Conservation (phyloP, 1,140 invertebrate species). For the Drusus annulatus region DNA sequence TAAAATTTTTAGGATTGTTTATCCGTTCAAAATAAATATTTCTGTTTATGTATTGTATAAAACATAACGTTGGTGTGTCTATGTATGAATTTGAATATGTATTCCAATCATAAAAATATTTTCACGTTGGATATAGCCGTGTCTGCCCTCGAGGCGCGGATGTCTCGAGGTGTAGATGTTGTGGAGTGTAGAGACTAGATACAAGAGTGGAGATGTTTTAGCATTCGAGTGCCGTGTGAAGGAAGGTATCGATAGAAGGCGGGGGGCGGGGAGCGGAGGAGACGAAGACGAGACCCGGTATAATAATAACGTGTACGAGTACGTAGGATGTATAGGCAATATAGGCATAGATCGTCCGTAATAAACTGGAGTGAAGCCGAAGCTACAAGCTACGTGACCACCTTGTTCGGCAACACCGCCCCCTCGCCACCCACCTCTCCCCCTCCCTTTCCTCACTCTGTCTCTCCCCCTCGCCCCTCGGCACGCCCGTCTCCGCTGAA, state of each 20-base stretch:
- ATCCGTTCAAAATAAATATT: background rate
- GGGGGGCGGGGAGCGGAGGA: too few species aligned
- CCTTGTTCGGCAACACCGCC: conserved; percentile 64
- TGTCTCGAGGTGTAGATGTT: conserved; percentile 60
- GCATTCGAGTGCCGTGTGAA: too few species aligned
- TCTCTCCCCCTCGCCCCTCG: conserved; percentile 63
- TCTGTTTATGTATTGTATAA: background rate
- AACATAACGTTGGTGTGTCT: background rate
- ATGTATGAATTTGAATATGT: conserved; percentile 9
- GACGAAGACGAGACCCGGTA: conserved; percentile 60
- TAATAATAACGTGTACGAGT: too few species aligned
- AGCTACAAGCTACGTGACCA: conserved; percentile 62
- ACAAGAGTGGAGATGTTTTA: too few species aligned
- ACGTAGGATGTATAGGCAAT: too few species aligned
- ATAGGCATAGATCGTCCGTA: conserved; percentile 14
- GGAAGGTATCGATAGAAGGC: conserved; percentile 53
- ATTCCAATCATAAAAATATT: conserved; percentile 2
- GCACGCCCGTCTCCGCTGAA: conserved; percentile 61
- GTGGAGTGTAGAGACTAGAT: too few species aligned
- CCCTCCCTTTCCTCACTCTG: conserved; percentile 63
- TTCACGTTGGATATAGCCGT: background rate
- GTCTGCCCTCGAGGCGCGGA: conserved; percentile 69
- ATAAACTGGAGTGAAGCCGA: conserved; percentile 37
- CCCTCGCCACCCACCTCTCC: conserved; percentile 63
- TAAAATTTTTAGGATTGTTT: background rate